Evolutionary conservation across 2,797 vertebrate genomes (phyloP), one percentile per base, ranked within the genome.

Genomic region (Oreortyx pictus): DNA sequence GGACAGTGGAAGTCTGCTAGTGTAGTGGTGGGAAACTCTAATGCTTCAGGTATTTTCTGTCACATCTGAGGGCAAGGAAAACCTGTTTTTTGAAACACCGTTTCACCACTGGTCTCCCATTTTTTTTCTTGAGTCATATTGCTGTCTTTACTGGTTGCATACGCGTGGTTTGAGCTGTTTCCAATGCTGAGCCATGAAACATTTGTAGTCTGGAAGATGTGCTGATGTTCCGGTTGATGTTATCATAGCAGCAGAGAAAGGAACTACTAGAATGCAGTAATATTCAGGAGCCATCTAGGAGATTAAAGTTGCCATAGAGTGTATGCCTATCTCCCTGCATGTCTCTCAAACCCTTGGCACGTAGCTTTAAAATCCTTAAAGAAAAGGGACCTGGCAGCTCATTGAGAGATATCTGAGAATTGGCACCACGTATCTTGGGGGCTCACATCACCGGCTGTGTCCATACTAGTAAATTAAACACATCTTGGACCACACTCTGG

Each of bases 291-390:
- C 54, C 52, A 29, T 70, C 54, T 65, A 75, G 65, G 73, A 71
- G 52, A 85, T 83, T n/a, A 65, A 79, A 86, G 37, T 88, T 35
- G 46, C 86, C 81, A 79, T 31, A 59, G 73, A 46, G 33, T 9
- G 3, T 72, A 43, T 1, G 5, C 41, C 52, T 87, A 15, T 77
- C 13, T 35, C 49, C 50, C 23, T 70, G 25, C 17, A 27, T 4
- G 37, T 59, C 14, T 76, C 33, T 79, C 52, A 82, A 59, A 77
- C 61, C 49, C 61, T 70, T 49, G 49, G 46, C n/a, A 23, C 39
- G 18, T 31, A 77, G 50, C 68, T 89, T 87, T 87, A 95, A 93
- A 94, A 91, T 71, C 49, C 57, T 83, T 90, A 72, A 94, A 85
- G 83, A 68, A 77, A 71, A 91, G 46, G 46, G 57, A 76, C 52